Evolutionary conservation across 1,140 invertebrate species (phyloP).

Genomic region (Cydia strobilella): DNA sequence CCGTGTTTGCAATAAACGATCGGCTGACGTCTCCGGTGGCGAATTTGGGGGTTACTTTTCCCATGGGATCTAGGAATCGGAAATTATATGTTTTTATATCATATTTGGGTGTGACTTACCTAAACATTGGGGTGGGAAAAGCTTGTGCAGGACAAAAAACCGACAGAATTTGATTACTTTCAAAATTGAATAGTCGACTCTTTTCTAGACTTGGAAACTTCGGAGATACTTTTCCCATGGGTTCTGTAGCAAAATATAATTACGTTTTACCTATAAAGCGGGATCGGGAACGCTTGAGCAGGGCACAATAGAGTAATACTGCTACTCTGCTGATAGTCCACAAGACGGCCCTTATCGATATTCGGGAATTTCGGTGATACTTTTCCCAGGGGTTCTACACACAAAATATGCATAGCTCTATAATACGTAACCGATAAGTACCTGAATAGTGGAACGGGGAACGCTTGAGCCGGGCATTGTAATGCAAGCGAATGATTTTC

Average conservation of each 20-base stretch:
- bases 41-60: constrained; percentile 83
- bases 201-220: constrained; percentile 85
- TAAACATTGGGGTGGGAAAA: constrained; percentile 83
- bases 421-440: constrained; percentile 68
- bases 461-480: constrained; percentile 86
- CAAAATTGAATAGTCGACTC: constrained; percentile 81
- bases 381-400: constrained; percentile 80
- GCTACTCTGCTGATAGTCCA: constrained; percentile 76
- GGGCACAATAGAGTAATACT: constrained; percentile 75
- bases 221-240: constrained; percentile 82
- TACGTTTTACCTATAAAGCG: constrained; percentile 33
- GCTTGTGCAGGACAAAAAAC: constrained; percentile 81
- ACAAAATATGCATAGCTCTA: constrained; percentile 42
- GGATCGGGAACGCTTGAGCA: constrained; percentile 78
- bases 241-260: constrained; percentile 61
- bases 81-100: constrained; percentile 41
- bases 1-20: constrained; percentile 52
- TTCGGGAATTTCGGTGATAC: constrained; percentile 84
- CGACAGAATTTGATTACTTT: constrained; percentile 61
- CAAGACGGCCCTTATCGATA: constrained; percentile 83
- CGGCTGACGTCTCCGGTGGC: constrained; percentile 80
- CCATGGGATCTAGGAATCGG: constrained; percentile 79
- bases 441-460: constrained; percentile 86
- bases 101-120: constrained; percentile 65
- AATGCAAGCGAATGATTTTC: constrained; percentile 77